Base-by-base conservation (phyloP, 2,888 invertebrate species). In the Ormyrus thymus region DNA sequence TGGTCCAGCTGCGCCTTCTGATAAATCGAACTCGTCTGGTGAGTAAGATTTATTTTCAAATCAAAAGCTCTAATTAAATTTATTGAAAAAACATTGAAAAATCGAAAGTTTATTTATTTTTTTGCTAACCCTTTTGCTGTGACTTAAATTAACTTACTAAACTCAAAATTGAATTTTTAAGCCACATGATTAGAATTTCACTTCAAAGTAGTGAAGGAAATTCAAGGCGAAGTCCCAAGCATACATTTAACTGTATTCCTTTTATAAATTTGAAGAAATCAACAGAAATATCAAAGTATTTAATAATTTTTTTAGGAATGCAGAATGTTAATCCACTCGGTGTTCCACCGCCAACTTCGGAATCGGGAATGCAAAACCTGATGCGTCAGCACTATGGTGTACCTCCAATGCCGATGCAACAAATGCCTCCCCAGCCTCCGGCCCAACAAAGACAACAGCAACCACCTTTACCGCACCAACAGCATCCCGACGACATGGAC, bases 401-500 rank as follows among this genome's bases (percentile, higher is more conserved):
- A 4, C 89, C 90, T 9, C 85, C 88, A 1, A 88, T 89, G 82
- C 83, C 86, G 79, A 77, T 90, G 82, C 84, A 84, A 0, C 87
- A 87, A 6, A 86, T 85, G 59, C 82, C 76, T 50, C 81, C 83
- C 74, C 84, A 85, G 78, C 82, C 84, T 81, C 83, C 86, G 75
- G 90, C 89, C 8, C 90, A 88, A 66, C 86, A 83, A 56, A 61
- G 0, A 45, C 70, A 48, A 56, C 74, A 65, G 7, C 78, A 66
- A 11, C 72, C 80, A 1, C 85, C 46, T 6, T 64, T 59, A 13
- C 74, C 72, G 0, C 79, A 79, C 29, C 81, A 90, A 11, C 88
- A 88, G 68, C 90, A 92, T 68, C 95, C 95, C 73, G 95, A 95
- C 85, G 95, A 94, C 73, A 96, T 96, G 95, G 96, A 96, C 83